Percentiles rank a stretch among this genome's conserved stretches.
Evolutionary conservation across 2,888 invertebrate species (phyloP).

Genomic region (Anorthoa munda): DNA sequence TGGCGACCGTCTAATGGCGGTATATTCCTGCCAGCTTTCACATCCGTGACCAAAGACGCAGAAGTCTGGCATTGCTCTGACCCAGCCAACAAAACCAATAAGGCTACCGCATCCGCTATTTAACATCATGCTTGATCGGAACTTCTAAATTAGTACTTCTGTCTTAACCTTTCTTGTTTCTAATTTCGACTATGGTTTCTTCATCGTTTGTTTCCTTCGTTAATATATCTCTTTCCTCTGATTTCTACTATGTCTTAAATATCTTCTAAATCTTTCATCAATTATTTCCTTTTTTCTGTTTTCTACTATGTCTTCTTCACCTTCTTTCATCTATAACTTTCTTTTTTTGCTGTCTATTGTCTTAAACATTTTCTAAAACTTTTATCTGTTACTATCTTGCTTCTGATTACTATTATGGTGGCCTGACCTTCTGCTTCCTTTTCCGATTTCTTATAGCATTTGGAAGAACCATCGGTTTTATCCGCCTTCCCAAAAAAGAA

Average conservation of each 20-base stretch:
- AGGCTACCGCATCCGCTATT: background rate
- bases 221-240: too few species aligned
- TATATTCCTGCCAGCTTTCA: background rate
- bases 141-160: background rate
- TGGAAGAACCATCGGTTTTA: too few species aligned
- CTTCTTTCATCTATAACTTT: background rate
- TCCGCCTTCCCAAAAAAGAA: too few species aligned
- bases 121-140: background rate
- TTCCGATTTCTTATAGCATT: too few species aligned
- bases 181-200: too few species aligned
- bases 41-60: background rate
- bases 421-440: too few species aligned
- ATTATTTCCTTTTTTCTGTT: background rate
- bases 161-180: background rate
- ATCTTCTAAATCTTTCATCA: too few species aligned
- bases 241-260: background rate
- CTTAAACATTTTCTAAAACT: background rate
- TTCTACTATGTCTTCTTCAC: background rate
- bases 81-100: conserved; percentile 4
- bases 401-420: background rate
- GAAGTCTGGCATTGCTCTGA: background rate
- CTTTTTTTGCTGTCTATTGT: background rate
- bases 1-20: conserved; percentile 12
- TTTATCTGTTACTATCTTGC: background rate
- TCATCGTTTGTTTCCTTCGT: background rate